Conservation (phyloP, 2,113 vertebrate species). For the Synodontis membranacea region DNA sequence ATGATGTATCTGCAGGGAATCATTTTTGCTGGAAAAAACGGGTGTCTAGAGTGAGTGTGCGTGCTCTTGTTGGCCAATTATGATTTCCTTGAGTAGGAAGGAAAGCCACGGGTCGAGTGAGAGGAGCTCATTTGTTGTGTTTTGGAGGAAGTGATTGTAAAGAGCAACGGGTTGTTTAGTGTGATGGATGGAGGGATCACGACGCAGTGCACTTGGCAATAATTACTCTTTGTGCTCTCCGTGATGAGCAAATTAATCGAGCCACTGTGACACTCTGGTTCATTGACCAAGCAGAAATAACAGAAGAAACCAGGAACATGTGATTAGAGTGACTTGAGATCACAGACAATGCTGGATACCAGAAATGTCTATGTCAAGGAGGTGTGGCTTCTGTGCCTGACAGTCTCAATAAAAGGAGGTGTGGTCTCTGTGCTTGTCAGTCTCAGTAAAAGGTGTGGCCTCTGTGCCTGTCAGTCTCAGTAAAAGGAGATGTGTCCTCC, state of each 20-base stretch:
- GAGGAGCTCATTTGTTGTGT: slow-evolving; percentile 49
- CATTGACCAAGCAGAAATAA: slow-evolving; percentile 75
- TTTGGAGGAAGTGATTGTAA: slow-evolving; percentile 42
- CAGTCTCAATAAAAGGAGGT: not conserved
- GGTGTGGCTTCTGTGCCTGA: not conserved
- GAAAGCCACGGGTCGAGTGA: slow-evolving; percentile 53
- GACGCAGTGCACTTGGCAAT: slow-evolving; percentile 76
- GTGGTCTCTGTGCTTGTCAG: too few relatives aligned
- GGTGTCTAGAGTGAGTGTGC: not conserved
- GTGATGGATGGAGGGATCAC: slow-evolving; percentile 79
- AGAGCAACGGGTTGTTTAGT: slow-evolving; percentile 58
- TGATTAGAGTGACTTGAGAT: slow-evolving; percentile 63
- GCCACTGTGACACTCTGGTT: slow-evolving; percentile 74
- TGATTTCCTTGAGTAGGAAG: slow-evolving; percentile 50
- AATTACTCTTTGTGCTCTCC: slow-evolving; percentile 82
- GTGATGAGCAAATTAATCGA: slow-evolving; percentile 87
- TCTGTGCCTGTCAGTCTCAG: not conserved
- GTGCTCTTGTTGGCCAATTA: slow-evolving; percentile 25
- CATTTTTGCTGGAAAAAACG: not conserved
- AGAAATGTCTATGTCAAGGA: not conserved
- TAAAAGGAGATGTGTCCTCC: not conserved
- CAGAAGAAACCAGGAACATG: slow-evolving; percentile 74
- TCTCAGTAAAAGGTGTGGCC: not conserved
- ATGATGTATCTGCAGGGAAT: slow-evolving; percentile 29
- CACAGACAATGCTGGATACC: not conserved